Evolutionary conservation across 2,797 vertebrate genomes (phyloP).

Genomic region (Periparus ater): DNA sequence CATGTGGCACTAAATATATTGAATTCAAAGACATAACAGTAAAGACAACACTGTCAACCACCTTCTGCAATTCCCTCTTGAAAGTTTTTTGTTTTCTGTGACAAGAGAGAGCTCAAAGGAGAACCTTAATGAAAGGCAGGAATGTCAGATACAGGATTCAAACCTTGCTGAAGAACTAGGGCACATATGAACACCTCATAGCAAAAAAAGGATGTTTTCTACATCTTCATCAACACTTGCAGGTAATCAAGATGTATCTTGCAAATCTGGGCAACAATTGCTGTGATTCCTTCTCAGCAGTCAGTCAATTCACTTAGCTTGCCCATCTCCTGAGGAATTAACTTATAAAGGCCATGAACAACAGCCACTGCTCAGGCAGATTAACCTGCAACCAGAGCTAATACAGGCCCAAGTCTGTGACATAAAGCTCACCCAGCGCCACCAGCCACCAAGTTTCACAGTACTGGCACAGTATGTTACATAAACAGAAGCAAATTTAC

Average conservation of each 20-base stretch:
- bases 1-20: background rate
- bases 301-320: background rate
- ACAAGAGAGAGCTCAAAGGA: background rate
- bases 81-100: background rate
- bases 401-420: background rate
- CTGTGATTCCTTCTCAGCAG: background rate
- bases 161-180: background rate
- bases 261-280: background rate
- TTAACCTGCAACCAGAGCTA: background rate
- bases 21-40: background rate
- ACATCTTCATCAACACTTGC: background rate
- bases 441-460: background rate
- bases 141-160: background rate
- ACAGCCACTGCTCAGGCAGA: background rate
- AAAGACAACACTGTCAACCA: background rate
- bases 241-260: background rate
- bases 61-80: background rate
- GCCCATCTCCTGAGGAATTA: background rate
- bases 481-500: background rate
- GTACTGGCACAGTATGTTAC: background rate
- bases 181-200: background rate
- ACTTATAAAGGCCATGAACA: background rate
- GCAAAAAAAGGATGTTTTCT: background rate
- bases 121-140: background rate
- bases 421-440: background rate